phyloP scores from a whole-genome alignment of 2,113 vertebrate genomes.

The Clarias batrachus region DNA sequence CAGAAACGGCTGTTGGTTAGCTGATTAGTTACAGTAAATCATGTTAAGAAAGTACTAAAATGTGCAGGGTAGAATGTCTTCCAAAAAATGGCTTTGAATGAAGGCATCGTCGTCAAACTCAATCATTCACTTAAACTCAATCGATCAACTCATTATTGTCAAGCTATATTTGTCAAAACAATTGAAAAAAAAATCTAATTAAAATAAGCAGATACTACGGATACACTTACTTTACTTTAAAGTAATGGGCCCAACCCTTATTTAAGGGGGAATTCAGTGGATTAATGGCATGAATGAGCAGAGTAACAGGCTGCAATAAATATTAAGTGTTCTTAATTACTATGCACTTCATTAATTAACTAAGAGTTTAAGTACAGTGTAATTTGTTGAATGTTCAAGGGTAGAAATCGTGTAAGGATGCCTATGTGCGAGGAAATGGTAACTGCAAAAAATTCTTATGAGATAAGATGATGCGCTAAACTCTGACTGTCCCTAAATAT shows the following conservation, averaged over 20 bases:
- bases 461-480: not conserved
- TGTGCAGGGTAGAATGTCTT: no score
- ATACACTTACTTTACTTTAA: not conserved
- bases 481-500: not conserved
- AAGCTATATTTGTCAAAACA: not conserved
- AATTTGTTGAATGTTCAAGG: not conserved
- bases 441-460: not conserved
- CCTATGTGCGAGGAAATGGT: not conserved
- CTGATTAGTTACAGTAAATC: no score
- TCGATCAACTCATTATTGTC: not conserved
- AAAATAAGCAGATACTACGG: not conserved
- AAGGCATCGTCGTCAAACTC: not conserved
- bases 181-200: not conserved
- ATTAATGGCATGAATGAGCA: constrained; percentile 38
- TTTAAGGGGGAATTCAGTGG: constrained; percentile 20
- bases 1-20: no score
- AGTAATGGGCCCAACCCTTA: constrained; percentile 49
- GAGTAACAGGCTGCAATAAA: constrained; percentile 37
- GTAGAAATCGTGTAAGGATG: not conserved
- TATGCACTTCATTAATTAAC: not conserved
- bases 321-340: not conserved
- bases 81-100: not conserved
- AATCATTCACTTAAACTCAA: not conserved
- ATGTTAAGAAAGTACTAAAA: no score
- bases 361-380: not conserved